Evolutionary conservation across 2,113 vertebrate species (phyloP).

Genomic region (Castor canadensis): DNA sequence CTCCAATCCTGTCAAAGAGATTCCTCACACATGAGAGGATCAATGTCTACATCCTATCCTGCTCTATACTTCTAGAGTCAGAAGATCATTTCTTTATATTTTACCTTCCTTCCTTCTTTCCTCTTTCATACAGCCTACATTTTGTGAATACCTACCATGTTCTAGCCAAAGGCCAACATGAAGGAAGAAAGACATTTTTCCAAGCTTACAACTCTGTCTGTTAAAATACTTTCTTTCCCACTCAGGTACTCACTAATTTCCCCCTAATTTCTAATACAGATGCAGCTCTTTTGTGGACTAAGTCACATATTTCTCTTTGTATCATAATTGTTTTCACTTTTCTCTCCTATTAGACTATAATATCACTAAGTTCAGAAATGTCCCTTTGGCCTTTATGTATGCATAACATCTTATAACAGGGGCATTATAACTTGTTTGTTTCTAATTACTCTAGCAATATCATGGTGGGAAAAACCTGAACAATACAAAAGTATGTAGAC

Average conservation of each 20-base stretch:
- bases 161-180: background rate
- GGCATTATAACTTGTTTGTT: background rate
- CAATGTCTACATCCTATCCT: background rate
- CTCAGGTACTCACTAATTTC: background rate
- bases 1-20: rapidly evolving
- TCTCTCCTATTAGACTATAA: background rate
- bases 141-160: background rate
- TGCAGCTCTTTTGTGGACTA: background rate
- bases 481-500: background rate
- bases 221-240: background rate
- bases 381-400: background rate
- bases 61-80: background rate
- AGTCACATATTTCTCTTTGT: background rate
- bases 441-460: background rate
- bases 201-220: background rate
- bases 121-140: background rate
- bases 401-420: background rate
- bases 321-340: background rate
- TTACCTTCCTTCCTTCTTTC: background rate
- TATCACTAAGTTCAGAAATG: background rate
- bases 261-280: background rate
- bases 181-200: background rate
- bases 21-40: background rate
- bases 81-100: background rate
- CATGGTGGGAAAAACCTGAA: background rate